These are phyloP conservation scores for Alitta virens DNA, from an alignment of 2,888 invertebrate genomes.

Conservation along the genomic window DNA sequence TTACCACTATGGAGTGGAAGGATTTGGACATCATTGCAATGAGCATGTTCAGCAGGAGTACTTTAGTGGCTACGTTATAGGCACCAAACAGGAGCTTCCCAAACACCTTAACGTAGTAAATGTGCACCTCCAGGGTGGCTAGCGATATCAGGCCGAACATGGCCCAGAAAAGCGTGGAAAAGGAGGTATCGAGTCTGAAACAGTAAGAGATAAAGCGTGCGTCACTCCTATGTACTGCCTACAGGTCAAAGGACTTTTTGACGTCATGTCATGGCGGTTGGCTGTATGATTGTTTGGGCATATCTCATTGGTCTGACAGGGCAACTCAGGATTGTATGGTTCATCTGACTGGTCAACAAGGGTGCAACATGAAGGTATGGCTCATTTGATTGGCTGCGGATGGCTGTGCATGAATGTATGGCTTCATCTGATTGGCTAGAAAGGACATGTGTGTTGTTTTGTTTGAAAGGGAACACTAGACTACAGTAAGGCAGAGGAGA, in stretches of 20 bases:
- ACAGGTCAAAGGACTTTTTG: not conserved
- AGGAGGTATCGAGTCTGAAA: constrained; percentile 56
- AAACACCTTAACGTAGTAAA: constrained; percentile 26
- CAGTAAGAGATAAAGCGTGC: constrained; percentile 7
- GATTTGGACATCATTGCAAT: constrained; percentile 52
- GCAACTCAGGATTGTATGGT: too few relatives aligned
- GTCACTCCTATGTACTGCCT: not conserved
- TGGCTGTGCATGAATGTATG: too few relatives aligned
- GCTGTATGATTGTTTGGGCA: too few relatives aligned
- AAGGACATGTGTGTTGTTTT: too few relatives aligned
- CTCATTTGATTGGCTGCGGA: too few relatives aligned
- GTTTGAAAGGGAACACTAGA: too few relatives aligned
- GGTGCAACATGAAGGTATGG: too few relatives aligned
- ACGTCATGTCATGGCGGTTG: too few relatives aligned
- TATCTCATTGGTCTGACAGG: too few relatives aligned
- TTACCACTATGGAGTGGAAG: constrained; percentile 43
- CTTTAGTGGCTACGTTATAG: constrained; percentile 39
- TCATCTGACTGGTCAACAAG: too few relatives aligned
- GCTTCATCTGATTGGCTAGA: too few relatives aligned
- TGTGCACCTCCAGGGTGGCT: constrained; percentile 23
- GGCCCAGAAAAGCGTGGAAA: constrained; percentile 59
- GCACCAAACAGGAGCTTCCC: constrained; percentile 30
- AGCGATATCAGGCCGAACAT: constrained; percentile 50
- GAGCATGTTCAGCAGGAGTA: constrained; percentile 46
- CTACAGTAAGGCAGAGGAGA: too few relatives aligned